phyloP scores from a whole-genome alignment of 2,797 vertebrate species.

The Brachymystax lenok region DNA sequence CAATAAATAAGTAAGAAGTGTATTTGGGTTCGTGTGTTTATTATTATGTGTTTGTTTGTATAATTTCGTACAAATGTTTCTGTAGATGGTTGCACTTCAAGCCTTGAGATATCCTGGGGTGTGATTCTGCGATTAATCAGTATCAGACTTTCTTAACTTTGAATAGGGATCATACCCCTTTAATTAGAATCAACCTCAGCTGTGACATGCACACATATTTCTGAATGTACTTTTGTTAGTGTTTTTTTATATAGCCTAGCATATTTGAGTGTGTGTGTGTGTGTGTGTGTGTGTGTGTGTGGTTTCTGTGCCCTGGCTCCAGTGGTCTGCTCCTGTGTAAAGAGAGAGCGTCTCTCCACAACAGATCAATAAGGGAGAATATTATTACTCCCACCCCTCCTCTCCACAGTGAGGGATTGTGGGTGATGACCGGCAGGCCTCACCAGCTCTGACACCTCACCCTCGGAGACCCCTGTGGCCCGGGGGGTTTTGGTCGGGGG shows the following conservation, averaged over 20 bases:
- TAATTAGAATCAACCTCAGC: not conserved
- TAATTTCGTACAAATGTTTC: too few species aligned
- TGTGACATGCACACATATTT: not conserved
- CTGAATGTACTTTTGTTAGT: not conserved
- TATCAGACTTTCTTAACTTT: not conserved
- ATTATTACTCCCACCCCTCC: constrained; percentile 61
- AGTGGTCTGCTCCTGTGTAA: constrained; percentile 70
- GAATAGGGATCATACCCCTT: not conserved
- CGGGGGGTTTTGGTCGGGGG: not conserved
- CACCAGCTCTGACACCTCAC: constrained; percentile 50
- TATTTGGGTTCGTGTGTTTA: constrained; percentile 40
- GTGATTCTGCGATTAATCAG: not conserved
- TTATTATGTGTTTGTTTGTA: constrained; percentile 41
- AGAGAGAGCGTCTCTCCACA: constrained; percentile 72
- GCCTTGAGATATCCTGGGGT: not conserved
- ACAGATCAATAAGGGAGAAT: constrained; percentile 72
- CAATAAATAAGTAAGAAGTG: constrained; percentile 61
- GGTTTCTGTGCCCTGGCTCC: constrained; percentile 59
- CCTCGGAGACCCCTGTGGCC: constrained; percentile 11
- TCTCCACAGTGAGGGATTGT: constrained; percentile 33
- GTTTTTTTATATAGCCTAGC: not conserved
- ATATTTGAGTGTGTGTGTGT: constrained; percentile 10
- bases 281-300: constrained; percentile 6
- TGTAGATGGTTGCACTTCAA: not conserved
- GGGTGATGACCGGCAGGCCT: constrained; percentile 52